These are phyloP conservation scores for Lamellibrachia satsuma DNA, from an alignment of 2,888 invertebrate genomes.

Conservation along the genomic window DNA sequence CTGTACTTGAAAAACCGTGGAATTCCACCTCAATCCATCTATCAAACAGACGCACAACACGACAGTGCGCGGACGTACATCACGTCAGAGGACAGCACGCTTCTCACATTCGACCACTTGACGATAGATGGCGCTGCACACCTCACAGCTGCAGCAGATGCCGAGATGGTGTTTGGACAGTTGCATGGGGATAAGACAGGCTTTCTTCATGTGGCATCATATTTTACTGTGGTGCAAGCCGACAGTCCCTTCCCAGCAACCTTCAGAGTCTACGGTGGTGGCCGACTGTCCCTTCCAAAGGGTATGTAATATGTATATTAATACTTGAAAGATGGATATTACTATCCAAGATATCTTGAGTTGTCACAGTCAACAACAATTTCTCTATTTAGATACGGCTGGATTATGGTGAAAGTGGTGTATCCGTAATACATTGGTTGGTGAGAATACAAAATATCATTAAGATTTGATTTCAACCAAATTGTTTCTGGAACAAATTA, in stretches of 20 bases:
- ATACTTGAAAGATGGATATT: background rate
- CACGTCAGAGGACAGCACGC: conserved; percentile 34
- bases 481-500: no score
- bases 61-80: conserved; percentile 50
- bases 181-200: conserved; percentile 48
- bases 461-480: no score
- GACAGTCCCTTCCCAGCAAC: conserved; percentile 49
- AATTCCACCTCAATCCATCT: conserved; percentile 41
- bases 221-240: conserved; percentile 41
- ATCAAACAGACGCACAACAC: conserved; percentile 36
- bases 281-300: conserved; percentile 43
- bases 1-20: conserved; percentile 48
- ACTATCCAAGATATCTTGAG: background rate
- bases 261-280: conserved; percentile 45
- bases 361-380: no score
- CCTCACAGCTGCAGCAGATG: conserved; percentile 39
- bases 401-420: no score
- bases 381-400: no score
- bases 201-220: conserved; percentile 45
- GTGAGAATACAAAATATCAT: no score
- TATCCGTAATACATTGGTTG: no score
- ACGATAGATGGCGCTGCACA: conserved; percentile 48
- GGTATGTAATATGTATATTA: conserved; percentile 35
- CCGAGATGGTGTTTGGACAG: conserved; percentile 37
- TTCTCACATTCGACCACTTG: conserved; percentile 42